Conservation (phyloP, 2,113 vertebrate genomes). For the Peromyscus maniculatus region DNA sequence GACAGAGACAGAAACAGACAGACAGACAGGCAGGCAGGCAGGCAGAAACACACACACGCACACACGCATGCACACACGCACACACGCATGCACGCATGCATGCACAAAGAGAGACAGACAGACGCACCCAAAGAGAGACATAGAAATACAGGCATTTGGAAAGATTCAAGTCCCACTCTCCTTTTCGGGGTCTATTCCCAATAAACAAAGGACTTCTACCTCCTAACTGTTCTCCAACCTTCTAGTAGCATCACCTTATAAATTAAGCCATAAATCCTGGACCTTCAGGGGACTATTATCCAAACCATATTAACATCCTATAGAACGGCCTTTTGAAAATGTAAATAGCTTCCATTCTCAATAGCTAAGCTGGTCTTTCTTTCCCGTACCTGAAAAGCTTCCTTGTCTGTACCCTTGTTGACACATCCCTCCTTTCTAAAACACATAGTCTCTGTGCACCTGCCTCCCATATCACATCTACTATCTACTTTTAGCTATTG, state of each 20-base stretch:
- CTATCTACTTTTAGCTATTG: background rate
- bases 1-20: background rate
- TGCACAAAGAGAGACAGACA: background rate
- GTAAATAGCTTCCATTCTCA: background rate
- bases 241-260: too few species aligned
- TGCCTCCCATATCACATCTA: background rate
- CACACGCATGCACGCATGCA: too few species aligned
- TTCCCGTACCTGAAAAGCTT: background rate
- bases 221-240: background rate
- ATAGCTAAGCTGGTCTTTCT: background rate
- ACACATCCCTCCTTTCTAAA: background rate
- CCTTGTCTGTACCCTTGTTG: background rate
- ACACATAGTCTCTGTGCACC: background rate
- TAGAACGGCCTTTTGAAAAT: background rate
- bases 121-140: background rate
- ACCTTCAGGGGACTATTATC: background rate
- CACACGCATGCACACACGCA: background rate
- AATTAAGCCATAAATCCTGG: background rate
- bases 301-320: background rate
- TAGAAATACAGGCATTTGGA: background rate
- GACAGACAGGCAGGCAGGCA: too few species aligned
- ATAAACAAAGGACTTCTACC: background rate
- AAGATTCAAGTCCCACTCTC: background rate
- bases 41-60: too few species aligned
- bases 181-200: background rate